phyloP scores from a whole-genome alignment of 2,113 vertebrate species.

The Poeciliopsis occidentalis region DNA sequence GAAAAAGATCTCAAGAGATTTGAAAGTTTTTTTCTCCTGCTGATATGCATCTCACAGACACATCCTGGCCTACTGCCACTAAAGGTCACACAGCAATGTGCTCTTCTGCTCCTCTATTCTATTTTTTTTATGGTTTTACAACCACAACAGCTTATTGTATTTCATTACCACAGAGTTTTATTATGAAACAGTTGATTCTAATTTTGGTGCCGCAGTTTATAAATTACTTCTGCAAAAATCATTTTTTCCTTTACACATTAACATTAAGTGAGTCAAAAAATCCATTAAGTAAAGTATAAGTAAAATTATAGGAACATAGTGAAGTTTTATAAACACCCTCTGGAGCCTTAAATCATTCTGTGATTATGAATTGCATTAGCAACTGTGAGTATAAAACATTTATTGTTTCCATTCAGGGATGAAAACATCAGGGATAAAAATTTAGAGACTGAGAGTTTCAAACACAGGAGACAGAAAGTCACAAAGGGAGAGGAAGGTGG shows the following conservation, averaged over 20 bases:
- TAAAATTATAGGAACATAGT: not conserved
- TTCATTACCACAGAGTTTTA: not conserved
- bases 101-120: not conserved
- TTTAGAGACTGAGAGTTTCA: not conserved
- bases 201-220: conserved; percentile 11
- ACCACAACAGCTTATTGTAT: not conserved
- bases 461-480: not conserved
- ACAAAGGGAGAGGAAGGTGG: conserved; percentile 9
- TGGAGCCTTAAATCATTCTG: not conserved
- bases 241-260: not conserved
- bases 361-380: not conserved
- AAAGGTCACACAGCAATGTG: not conserved
- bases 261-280: not conserved
- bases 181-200: conserved; percentile 19
- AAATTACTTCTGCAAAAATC: not conserved
- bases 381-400: not conserved
- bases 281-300: not conserved
- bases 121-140: not conserved
- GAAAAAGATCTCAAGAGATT: conserved; percentile 34
- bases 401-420: not conserved
- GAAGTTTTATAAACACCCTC: not conserved
- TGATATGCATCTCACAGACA: conserved; percentile 44
- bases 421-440: conserved; percentile 7
- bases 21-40: conserved; percentile 17
- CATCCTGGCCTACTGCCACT: not conserved